Conservation (phyloP, 2,797 vertebrate species). For the Sebastes oblongus region DNA sequence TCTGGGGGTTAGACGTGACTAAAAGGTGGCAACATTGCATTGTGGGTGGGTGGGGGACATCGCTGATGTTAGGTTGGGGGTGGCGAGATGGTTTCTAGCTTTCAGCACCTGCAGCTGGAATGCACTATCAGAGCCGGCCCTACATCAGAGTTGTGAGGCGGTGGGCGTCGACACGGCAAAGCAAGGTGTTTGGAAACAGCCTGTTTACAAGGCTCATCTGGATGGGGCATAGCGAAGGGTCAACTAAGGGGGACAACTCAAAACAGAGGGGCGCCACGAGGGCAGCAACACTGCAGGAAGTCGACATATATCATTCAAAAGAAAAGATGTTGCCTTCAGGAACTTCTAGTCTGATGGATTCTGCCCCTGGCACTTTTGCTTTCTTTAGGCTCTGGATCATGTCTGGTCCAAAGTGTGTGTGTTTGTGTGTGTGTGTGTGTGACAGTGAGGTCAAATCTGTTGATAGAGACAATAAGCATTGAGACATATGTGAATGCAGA, state of each 20-base stretch:
- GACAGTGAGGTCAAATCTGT: conserved; percentile 58
- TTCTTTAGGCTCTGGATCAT: conserved; percentile 74
- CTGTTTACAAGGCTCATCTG: conserved; percentile 84
- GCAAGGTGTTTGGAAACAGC: conserved; percentile 82
- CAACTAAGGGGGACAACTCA: conserved; percentile 79
- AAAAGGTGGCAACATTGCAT: conserved; percentile 62
- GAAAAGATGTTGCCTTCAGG: conserved; percentile 60
- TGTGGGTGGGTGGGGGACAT: conserved; percentile 60
- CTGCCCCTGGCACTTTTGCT: conserved; percentile 73
- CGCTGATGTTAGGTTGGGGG: conserved; percentile 32
- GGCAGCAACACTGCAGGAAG: conserved; percentile 53
- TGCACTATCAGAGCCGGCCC: conserved; percentile 71
- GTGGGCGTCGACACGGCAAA: conserved; percentile 80
- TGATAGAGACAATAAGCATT: conserved; percentile 59
- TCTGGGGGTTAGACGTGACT: conserved; percentile 37
- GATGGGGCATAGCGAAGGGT: conserved; percentile 76
- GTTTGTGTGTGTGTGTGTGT: background rate
- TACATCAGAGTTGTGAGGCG: conserved; percentile 75
- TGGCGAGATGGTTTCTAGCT: conserved; percentile 83
- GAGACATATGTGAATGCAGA: conserved; percentile 46
- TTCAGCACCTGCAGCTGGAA: conserved; percentile 85
- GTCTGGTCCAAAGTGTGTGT: conserved; percentile 61
- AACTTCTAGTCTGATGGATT: conserved; percentile 67
- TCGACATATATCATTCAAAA: conserved; percentile 73
- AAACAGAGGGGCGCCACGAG: conserved; percentile 65